A percentile compares a stretch with the other conserved stretches of the same genome.
These are phyloP conservation scores for Cardiocondyla obscurior DNA, from an alignment of 1,140 invertebrate genomes.

Conservation along the genomic window DNA sequence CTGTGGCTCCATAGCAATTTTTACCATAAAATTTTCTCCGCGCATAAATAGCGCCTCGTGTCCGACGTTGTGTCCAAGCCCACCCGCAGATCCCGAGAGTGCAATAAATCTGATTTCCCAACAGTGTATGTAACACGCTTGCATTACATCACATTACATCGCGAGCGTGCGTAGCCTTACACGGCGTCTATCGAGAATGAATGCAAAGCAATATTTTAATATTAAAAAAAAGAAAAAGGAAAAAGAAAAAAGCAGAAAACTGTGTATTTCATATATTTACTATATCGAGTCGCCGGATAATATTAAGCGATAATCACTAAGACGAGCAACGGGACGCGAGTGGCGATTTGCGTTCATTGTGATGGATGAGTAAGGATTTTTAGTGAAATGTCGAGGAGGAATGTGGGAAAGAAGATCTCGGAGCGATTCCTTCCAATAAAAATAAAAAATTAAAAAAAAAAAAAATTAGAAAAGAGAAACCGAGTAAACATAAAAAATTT, in stretches of 20 bases:
- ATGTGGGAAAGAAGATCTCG: background rate
- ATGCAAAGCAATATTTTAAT: slow-evolving; percentile 78
- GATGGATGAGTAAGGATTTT: slow-evolving; percentile 46
- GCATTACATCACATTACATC: slow-evolving; percentile 63
- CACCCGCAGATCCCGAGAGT: slow-evolving; percentile 16
- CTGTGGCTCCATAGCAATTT: too few relatives aligned
- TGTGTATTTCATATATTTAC: slow-evolving; percentile 67
- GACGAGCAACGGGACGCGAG: slow-evolving; percentile 36
- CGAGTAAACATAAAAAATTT: background rate
- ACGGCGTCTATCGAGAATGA: slow-evolving; percentile 66
- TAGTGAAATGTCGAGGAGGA: background rate
- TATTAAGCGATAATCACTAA: slow-evolving; percentile 56
- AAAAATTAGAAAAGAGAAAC: background rate
- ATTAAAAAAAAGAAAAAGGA: slow-evolving; percentile 61
- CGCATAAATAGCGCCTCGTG: too few relatives aligned
- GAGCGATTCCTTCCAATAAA: slow-evolving; percentile 25
- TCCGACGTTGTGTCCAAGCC: slow-evolving; percentile 43
- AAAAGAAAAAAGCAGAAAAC: too few relatives aligned
- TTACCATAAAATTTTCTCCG: too few relatives aligned
- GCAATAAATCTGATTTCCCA: slow-evolving; percentile 56
- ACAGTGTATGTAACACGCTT: slow-evolving; percentile 56
- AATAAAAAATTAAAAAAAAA: background rate
- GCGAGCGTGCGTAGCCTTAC: slow-evolving; percentile 64
- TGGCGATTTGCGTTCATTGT: slow-evolving; percentile 18
- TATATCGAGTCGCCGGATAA: slow-evolving; percentile 41